Percentiles rank a stretch among this genome's conserved stretches.
Evolutionary conservation across 2,888 invertebrate genomes (phyloP).

Genomic region (Hipparchia semele): DNA sequence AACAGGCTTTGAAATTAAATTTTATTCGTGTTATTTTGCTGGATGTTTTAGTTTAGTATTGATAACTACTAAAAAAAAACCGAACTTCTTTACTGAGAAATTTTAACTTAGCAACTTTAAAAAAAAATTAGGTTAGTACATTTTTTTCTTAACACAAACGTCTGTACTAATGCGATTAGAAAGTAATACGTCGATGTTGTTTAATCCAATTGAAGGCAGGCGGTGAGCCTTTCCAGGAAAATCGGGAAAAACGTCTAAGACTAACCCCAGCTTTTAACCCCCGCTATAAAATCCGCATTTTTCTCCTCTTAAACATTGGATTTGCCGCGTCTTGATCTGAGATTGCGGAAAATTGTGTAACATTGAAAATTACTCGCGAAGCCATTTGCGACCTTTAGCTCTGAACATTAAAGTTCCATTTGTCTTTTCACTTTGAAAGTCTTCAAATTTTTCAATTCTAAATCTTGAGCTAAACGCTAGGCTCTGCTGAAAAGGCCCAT

Average conservation of each 20-base stretch:
- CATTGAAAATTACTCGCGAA: slow-evolving; percentile 48
- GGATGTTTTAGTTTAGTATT: too few relatives aligned
- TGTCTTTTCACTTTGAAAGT: slow-evolving; percentile 9
- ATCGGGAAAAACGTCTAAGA: slow-evolving; percentile 42
- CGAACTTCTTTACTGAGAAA: too few relatives aligned
- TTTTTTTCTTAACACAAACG: background rate
- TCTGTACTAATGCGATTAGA: slow-evolving; percentile 21
- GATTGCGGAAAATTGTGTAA: slow-evolving; percentile 61
- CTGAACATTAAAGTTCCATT: slow-evolving; percentile 30
- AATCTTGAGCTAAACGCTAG: slow-evolving; percentile 40
- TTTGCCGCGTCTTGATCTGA: slow-evolving; percentile 58
- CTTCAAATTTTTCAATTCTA: slow-evolving; percentile 41
- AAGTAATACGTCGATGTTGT: slow-evolving; percentile 29
- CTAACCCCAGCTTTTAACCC: slow-evolving; percentile 52
- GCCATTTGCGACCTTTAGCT: slow-evolving; percentile 39
- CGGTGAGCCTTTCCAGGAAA: slow-evolving; percentile 24
- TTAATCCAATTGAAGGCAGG: slow-evolving; percentile 31
- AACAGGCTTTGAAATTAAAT: too few relatives aligned
- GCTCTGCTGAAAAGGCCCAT: slow-evolving; percentile 39
- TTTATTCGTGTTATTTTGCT: too few relatives aligned
- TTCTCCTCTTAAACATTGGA: slow-evolving; percentile 56
- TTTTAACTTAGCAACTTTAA: too few relatives aligned
- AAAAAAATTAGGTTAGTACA: too few relatives aligned
- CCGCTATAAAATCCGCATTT: slow-evolving; percentile 55
- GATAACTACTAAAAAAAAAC: too few relatives aligned